These are phyloP conservation scores for Hyperoodon ampullatus DNA, from an alignment of 2,113 vertebrate genomes.

Conservation along the genomic window DNA sequence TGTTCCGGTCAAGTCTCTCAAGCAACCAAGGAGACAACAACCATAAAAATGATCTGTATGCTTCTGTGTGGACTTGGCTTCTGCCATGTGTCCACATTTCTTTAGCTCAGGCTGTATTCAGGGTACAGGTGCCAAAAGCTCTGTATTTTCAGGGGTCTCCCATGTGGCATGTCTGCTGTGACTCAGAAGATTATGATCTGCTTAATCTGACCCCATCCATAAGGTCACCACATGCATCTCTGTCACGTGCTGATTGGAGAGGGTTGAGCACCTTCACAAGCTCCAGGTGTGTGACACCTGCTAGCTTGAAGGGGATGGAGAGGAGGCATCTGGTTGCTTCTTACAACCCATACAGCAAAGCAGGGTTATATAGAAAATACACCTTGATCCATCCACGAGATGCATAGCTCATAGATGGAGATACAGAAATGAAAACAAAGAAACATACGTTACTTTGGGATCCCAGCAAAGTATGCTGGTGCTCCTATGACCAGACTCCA, in stretches of 20 bases:
- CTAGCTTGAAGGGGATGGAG: slow-evolving; percentile 14
- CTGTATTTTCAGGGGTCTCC: slow-evolving; percentile 22
- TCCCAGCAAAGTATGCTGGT: not conserved
- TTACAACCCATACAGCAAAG: not conserved
- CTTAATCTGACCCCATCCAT: not conserved
- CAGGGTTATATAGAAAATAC: not conserved
- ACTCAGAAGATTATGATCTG: slow-evolving; percentile 9
- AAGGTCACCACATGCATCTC: not conserved
- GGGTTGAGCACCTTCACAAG: not conserved
- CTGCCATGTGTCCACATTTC: not conserved
- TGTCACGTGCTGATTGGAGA: not conserved
- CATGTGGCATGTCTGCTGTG: not conserved
- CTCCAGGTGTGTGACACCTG: not conserved
- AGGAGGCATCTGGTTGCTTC: not conserved
- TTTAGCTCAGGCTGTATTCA: not conserved
- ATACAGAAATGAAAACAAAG: slow-evolving; percentile 19
- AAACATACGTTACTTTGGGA: not conserved
- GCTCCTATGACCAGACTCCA: not conserved
- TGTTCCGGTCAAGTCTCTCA: slow-evolving; percentile 56
- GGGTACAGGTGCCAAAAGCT: not conserved
- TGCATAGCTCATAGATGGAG: not conserved
- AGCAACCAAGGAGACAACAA: slow-evolving; percentile 54
- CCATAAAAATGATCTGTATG: slow-evolving; percentile 55
- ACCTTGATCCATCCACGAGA: not conserved
- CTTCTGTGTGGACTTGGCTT: slow-evolving; percentile 48